These are phyloP conservation scores for Drosophila neutralis DNA, from an alignment of 2,888 invertebrate species.

Conservation along the genomic window DNA sequence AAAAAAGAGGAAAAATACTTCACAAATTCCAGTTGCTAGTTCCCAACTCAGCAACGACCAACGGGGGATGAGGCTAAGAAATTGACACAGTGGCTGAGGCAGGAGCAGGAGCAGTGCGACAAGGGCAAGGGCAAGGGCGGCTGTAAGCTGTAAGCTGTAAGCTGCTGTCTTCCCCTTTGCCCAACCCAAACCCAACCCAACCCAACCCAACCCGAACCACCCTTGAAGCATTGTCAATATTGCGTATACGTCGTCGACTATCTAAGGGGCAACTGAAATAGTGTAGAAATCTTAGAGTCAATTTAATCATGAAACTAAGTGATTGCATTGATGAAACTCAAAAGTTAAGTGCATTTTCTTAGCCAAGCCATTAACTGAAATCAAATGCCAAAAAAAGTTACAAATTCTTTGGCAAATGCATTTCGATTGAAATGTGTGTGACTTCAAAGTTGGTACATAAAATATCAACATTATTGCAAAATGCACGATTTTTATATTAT, in stretches of 20 bases:
- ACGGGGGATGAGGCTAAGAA: slow-evolving; percentile 19
- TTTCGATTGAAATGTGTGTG: not conserved
- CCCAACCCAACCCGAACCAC: not conserved
- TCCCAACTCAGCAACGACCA: slow-evolving; percentile 10
- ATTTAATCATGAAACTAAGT: not conserved
- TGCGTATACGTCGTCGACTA: slow-evolving; percentile 7
- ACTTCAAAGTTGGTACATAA: not conserved
- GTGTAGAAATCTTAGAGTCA: not conserved
- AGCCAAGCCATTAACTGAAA: not conserved
- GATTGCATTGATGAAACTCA: not conserved
- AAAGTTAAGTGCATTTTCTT: not conserved
- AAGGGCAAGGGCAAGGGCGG: slow-evolving; percentile 31
- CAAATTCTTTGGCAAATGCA: not conserved
- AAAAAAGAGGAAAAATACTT: slow-evolving; percentile 5
- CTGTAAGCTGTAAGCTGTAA: slow-evolving; percentile 29
- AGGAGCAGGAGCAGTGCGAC: not conserved
- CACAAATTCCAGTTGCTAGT: slow-evolving; percentile 4
- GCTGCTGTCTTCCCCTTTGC: slow-evolving; percentile 10
- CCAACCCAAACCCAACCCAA: not conserved
- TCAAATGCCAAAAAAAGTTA: not conserved
- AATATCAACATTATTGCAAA: not conserved
- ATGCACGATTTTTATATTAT: too few relatives aligned
- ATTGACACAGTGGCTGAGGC: slow-evolving; percentile 1
- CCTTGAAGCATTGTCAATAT: not conserved
- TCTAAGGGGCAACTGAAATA: not conserved